phyloP scores from a whole-genome alignment of 2,888 invertebrate genomes.

The Lycocerus yunnanus region DNA sequence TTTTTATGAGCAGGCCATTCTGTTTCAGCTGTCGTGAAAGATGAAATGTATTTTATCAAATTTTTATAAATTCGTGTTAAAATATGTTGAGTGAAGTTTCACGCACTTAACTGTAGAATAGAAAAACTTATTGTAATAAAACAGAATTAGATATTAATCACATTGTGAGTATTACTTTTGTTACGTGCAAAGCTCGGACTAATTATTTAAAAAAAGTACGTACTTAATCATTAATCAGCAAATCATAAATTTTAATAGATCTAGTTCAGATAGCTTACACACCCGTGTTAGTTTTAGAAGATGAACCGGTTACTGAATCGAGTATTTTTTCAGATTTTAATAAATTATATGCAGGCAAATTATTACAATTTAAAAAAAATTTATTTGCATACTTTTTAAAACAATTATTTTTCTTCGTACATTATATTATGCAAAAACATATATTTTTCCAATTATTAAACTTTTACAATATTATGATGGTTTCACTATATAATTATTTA shows the following conservation, averaged over 20 bases:
- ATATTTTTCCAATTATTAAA: too few relatives aligned
- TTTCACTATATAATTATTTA: too few relatives aligned
- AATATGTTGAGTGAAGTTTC: not conserved
- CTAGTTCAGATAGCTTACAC: not conserved
- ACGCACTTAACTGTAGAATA: not conserved
- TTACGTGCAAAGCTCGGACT: not conserved
- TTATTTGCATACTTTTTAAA: not conserved
- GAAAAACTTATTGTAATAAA: not conserved
- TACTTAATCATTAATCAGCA: not conserved
- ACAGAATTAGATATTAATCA: not conserved
- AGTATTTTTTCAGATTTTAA: not conserved
- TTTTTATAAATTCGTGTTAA: not conserved
- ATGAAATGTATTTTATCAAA: conserved; percentile 26
- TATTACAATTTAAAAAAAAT: not conserved
- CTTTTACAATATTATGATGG: too few relatives aligned
- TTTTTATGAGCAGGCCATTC: conserved; percentile 31
- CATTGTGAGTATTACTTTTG: not conserved
- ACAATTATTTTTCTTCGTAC: not conserved
- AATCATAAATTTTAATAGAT: not conserved
- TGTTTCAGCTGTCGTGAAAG: conserved; percentile 26
- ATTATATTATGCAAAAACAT: too few relatives aligned
- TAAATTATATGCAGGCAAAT: not conserved
- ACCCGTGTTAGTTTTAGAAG: not conserved
- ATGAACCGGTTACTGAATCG: not conserved
- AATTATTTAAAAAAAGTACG: not conserved